A percentile compares a stretch with the other conserved stretches of the same genome.
These are phyloP conservation scores for Phymastichus coffea DNA, from an alignment of 1,140 invertebrate species.

Conservation along the genomic window DNA sequence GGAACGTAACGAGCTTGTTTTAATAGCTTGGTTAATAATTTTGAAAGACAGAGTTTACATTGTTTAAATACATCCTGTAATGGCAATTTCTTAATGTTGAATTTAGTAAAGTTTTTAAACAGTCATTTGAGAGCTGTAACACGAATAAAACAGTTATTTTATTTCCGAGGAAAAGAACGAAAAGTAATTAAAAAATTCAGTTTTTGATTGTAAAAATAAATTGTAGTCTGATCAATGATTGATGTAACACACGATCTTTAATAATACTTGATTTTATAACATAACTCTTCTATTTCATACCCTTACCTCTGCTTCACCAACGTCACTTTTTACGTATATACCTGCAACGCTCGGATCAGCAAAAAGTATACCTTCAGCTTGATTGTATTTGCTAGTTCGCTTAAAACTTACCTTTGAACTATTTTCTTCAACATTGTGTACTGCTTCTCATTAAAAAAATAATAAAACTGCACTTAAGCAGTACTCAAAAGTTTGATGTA, in stretches of 20 bases:
- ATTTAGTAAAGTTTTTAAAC: constrained; percentile 30
- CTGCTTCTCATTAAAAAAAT: too few species aligned
- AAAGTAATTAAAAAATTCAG: constrained; percentile 30
- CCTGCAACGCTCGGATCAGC: too few species aligned
- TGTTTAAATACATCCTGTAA: constrained; percentile 13
- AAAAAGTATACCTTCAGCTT: too few species aligned
- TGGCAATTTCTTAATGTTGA: constrained; percentile 18
- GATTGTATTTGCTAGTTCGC: too few species aligned
- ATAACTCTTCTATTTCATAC: constrained; percentile 11
- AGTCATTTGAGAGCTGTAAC: constrained; percentile 29
- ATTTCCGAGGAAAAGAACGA: constrained; percentile 29
- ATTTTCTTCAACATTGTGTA: too few species aligned
- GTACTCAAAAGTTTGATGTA: too few species aligned
- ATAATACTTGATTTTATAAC: constrained; percentile 19
- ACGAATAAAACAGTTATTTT: constrained; percentile 30
- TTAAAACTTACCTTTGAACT: too few species aligned
- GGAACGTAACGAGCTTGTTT: too few species aligned
- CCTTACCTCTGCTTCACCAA: constrained; percentile 11
- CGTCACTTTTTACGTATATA: too few species aligned
- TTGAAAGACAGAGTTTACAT: constrained; percentile 25
- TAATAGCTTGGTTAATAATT: too few species aligned
- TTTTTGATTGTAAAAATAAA: constrained; percentile 31
- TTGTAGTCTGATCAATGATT: constrained; percentile 24
- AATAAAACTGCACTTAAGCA: too few species aligned
- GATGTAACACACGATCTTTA: constrained; percentile 8